Evolutionary conservation across 2,113 vertebrate genomes (phyloP).

Genomic region (Petromus typicus): DNA sequence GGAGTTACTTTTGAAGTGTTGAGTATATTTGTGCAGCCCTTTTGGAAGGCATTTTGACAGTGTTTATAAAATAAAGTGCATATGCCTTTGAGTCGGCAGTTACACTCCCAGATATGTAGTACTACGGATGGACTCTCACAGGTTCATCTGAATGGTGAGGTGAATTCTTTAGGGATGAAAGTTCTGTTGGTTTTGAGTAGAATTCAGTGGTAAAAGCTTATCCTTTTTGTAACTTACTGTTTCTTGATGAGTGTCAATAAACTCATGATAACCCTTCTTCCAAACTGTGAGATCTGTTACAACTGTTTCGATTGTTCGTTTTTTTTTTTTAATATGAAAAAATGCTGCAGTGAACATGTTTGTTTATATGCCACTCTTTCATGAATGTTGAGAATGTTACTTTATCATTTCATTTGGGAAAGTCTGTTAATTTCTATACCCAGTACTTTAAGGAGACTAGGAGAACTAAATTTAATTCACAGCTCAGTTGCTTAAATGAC

Average conservation of each 20-base stretch:
- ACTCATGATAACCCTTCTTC: not conserved
- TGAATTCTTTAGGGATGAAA: not conserved
- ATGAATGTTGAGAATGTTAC: constrained; percentile 22
- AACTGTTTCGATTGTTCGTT: not conserved
- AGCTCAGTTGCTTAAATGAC: not conserved
- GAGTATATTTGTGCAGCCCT: not conserved
- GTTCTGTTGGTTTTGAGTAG: not conserved
- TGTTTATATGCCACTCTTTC: not conserved
- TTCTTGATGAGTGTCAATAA: constrained; percentile 5
- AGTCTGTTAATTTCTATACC: not conserved
- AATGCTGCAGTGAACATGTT: not conserved
- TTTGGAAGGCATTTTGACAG: constrained; percentile 20
- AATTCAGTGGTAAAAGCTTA: not conserved
- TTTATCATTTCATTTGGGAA: not conserved
- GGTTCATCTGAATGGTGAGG: not conserved
- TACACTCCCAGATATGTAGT: constrained; percentile 2
- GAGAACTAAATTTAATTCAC: not conserved
- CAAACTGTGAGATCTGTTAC: constrained; percentile 14
- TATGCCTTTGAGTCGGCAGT: not conserved
- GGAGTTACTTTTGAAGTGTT: not conserved
- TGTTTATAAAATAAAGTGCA: not conserved
- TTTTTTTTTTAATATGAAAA: not conserved
- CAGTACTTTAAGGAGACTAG: not conserved
- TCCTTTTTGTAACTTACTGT: not conserved
- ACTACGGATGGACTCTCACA: not conserved